Evolutionary conservation across 35 echinoderm and acorn worm species (phyloP), one percentile per base, ranked within the genome.

Genomic region (Lytechinus variegatus): DNA sequence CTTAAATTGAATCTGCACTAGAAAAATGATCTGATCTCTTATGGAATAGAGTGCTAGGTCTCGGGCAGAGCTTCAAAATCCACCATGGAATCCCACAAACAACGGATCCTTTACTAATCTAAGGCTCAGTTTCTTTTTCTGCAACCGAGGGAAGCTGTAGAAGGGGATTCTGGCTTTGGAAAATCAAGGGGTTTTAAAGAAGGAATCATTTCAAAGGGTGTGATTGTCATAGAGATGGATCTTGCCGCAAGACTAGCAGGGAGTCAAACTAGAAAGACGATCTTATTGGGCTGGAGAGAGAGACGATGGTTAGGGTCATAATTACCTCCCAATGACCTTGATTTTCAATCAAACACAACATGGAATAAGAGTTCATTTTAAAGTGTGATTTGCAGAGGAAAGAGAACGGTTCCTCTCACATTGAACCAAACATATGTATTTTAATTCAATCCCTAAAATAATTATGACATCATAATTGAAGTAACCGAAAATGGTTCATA

Each of bases 71-170:
- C 52, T 54, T 9, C 28, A 51, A 90, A 90, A 90, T 44, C 88
- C 52, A 90, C 88, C 28, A 16, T 19, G 9, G 88, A 54, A 54
- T 79, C 66, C 88, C 29, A 90, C 88, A 90, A 90, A 90, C 88
- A 90, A 90, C 29, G 52, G 88, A 90, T 90, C 52, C 88, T 54
- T 90, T 90, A 90, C 88, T 90, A 54, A 90, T 90, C 88, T 90
- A 16, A 44, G 88, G 52, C 66, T 79, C 88, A 33, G 88, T 90
- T 90, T 90, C 88, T 54, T 90, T 44, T 90, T 21, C 52, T 52
- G 52, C 28, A 24, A 79, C 66, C 66, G 66, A 79, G 66, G 6
- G 5, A 44, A n/a, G 66, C 14, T 5, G 66, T 79, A 79, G 16
- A 79, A 79, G 66, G 66, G 66, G 16, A 79, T 79, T 79, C 66